Evolutionary conservation across 2,888 invertebrate species (phyloP).

Genomic region (Cecidostiba fungosa): DNA sequence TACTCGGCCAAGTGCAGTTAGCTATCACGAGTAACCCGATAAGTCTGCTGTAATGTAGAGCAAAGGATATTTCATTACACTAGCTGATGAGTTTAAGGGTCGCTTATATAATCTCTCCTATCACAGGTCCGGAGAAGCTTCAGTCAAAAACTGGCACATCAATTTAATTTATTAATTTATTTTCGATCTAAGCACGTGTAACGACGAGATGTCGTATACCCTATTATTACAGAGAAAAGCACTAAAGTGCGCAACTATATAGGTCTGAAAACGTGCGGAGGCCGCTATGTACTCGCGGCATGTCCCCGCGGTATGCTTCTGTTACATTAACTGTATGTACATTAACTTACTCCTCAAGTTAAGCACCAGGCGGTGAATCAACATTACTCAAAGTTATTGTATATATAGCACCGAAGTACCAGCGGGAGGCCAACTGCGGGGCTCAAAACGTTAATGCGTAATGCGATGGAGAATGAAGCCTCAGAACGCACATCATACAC

Average conservation of each 20-base stretch:
- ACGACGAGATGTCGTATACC: too few relatives aligned
- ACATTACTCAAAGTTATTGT: conserved; percentile 46
- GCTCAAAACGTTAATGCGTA: conserved; percentile 16
- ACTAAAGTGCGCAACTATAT: too few relatives aligned
- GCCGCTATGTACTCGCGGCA: not conserved
- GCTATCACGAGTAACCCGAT: not conserved
- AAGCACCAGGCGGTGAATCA: conserved; percentile 23
- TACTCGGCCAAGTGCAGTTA: not conserved
- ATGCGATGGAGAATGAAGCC: not conserved
- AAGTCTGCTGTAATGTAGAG: not conserved
- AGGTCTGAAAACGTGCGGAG: not conserved
- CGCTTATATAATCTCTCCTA: too few relatives aligned
- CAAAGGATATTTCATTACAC: conserved; percentile 8
- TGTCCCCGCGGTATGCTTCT: conserved; percentile 28
- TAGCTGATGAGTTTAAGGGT: not conserved
- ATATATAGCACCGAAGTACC: not conserved
- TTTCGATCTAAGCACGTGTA: too few relatives aligned
- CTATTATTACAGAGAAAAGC: too few relatives aligned
- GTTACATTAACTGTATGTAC: conserved; percentile 21
- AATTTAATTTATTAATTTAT: too few relatives aligned
- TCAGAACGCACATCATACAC: not conserved
- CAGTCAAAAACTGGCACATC: too few relatives aligned
- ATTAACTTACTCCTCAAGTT: conserved; percentile 40
- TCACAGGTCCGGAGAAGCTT: too few relatives aligned
- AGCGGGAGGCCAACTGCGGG: not conserved